Base-by-base conservation (phyloP, 2,888 invertebrate species). In the Venustoraphidia nigricollis region DNA sequence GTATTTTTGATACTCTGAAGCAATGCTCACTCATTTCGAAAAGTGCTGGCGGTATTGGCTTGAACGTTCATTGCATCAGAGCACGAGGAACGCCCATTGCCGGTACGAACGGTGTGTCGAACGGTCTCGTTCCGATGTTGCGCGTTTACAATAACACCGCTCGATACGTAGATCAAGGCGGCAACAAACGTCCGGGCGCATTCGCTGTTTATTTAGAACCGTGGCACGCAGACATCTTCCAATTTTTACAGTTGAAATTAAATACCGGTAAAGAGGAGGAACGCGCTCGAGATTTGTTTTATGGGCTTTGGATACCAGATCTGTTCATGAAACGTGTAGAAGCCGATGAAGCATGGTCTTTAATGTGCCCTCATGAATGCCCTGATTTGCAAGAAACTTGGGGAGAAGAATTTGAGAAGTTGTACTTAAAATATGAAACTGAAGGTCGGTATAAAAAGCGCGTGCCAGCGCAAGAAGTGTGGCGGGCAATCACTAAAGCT, bases 201-300 rank as follows among this genome's bases (percentile, higher is more conserved):
- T 95, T 97, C 70, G 95, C 98, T 11, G 81, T 98, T 52, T 98
- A 98, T 62, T 68, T 99, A 46, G 98, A 98, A 66, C 98, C 98
- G 0, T 98, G 98, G 98, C 98, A 99, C 69, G 85, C 92, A 0
- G 97, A 98, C 65, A 74, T 98, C 50, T 91, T 95, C 63, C 93
- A 93, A 51, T 98, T 96, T 68, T 69, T 98, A 45, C 89, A 96
- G 62, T 70, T 96, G 45, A 91, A 86, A 62, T 96, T 95, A 64
- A 98, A 97, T 63, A 94, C 91, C 1, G 86, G 97, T 0, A 91
- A 91, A 62, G 97, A 97, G 64, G 96, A 97, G 66, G 73, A 83
- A 37, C 75, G 97, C 41, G 96, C 97, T 0, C 75, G 97, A 47
- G 97, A 98, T 67, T 70, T 99, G 37, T 98, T 97, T 66, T 96